Evolutionary conservation across 2,113 vertebrate genomes (phyloP).

Genomic region (Edolisoma coerulescens): DNA sequence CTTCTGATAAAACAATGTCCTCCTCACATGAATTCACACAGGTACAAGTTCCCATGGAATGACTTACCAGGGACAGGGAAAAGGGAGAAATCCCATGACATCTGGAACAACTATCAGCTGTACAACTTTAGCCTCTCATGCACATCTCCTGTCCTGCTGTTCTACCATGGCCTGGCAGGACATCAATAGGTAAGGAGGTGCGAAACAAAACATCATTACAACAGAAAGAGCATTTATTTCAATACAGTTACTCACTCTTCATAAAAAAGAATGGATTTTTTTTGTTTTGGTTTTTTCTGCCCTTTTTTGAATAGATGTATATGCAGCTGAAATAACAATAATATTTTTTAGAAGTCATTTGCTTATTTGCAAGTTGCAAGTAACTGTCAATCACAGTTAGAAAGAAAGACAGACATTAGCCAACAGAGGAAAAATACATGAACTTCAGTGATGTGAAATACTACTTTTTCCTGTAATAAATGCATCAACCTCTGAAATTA

Average conservation of each 20-base stretch:
- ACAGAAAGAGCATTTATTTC: neutral
- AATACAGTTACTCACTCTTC: neutral
- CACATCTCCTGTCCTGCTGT: neutral
- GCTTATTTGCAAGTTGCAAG: neutral
- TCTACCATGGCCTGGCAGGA: neutral
- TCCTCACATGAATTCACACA: neutral
- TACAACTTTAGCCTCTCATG: neutral
- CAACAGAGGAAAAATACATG: neutral
- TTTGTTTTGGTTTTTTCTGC: neutral
- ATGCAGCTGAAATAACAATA: neutral
- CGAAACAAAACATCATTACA: neutral
- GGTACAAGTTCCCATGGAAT: neutral
- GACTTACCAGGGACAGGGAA: neutral
- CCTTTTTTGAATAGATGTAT: neutral
- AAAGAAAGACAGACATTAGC: neutral
- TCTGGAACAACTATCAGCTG: neutral
- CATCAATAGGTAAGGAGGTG: neutral
- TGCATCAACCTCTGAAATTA: neutral
- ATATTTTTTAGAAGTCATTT: neutral
- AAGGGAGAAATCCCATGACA: neutral
- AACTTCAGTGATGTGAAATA: neutral
- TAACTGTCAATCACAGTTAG: neutral
- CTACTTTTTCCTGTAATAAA: neutral
- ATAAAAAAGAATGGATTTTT: neutral
- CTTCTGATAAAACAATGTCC: neutral